Percentiles rank a stretch among this genome's conserved stretches.
These are phyloP conservation scores for Ethmia dodecea DNA, from an alignment of 2,888 invertebrate genomes.

Conservation along the genomic window DNA sequence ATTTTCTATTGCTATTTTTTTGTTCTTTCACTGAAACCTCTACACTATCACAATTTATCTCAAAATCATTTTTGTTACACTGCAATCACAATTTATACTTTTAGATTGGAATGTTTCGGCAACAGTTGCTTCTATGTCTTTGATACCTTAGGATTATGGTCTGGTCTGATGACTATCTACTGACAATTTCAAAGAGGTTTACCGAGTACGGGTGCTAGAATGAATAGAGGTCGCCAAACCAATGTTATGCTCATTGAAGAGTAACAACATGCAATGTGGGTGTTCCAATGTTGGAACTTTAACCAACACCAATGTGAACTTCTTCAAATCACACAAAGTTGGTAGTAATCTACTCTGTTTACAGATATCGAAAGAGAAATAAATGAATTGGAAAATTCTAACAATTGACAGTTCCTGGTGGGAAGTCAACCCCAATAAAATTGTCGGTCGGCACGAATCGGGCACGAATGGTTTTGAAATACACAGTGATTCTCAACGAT, in stretches of 20 bases:
- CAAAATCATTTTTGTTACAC: slow-evolving; percentile 73
- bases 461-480: slow-evolving; percentile 57
- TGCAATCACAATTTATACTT: slow-evolving; percentile 48
- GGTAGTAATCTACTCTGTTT: slow-evolving; percentile 22
- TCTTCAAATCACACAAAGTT: slow-evolving; percentile 28
- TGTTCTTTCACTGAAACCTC: slow-evolving; percentile 49
- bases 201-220: slow-evolving; percentile 42
- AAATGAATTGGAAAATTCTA: slow-evolving; percentile 54
- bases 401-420: slow-evolving; percentile 69
- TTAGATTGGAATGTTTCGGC: slow-evolving; percentile 55
- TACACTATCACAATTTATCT: slow-evolving; percentile 71
- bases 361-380: slow-evolving; percentile 33
- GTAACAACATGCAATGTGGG: slow-evolving; percentile 69
- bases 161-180: slow-evolving; percentile 18
- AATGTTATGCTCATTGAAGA: slow-evolving; percentile 75
- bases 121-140: slow-evolving; percentile 30
- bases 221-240: slow-evolving; percentile 67
- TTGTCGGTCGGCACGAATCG: slow-evolving; percentile 61
- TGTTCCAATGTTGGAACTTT: slow-evolving; percentile 47
- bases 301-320: slow-evolving; percentile 39
- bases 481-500: slow-evolving; percentile 35
- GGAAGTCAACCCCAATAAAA: slow-evolving; percentile 66
- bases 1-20: slow-evolving; percentile 54
- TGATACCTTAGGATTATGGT: slow-evolving; percentile 20
- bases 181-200: slow-evolving; percentile 39